Conservation (phyloP, 2,797 vertebrate species). For the Phrynocephalus vlangalii region DNA sequence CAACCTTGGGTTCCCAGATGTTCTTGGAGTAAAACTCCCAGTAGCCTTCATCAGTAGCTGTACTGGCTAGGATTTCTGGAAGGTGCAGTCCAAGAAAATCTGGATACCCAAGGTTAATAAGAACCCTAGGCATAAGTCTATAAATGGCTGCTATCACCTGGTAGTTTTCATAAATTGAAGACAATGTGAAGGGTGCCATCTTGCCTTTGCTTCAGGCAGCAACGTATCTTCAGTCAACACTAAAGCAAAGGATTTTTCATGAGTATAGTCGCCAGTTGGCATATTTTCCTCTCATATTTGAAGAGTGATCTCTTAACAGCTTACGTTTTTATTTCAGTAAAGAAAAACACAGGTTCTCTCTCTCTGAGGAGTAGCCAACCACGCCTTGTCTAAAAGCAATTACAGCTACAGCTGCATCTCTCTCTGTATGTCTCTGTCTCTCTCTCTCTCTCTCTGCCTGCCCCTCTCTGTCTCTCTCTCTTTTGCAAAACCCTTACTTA, state of each 20-base stretch:
- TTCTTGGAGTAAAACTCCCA: too few species aligned
- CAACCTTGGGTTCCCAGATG: too few species aligned
- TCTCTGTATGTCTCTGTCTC: background rate
- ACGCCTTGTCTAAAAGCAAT: slow-evolving; percentile 50
- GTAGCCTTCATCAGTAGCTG: too few species aligned
- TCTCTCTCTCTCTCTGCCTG: too few species aligned
- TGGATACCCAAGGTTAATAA: background rate
- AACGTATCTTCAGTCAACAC: background rate
- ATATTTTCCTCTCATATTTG: background rate
- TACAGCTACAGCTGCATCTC: background rate
- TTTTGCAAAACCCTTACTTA: slow-evolving; percentile 4
- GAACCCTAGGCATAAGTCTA: background rate
- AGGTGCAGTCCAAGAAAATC: background rate
- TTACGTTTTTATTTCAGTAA: slow-evolving; percentile 43
- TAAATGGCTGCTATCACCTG: background rate
- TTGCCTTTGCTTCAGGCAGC: background rate
- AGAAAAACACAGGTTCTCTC: slow-evolving; percentile 52
- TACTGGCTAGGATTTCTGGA: background rate
- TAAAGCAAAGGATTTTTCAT: background rate
- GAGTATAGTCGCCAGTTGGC: background rate
- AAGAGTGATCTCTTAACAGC: slow-evolving; percentile 30
- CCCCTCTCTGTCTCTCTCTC: background rate
- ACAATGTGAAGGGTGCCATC: background rate
- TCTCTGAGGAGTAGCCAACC: slow-evolving; percentile 48
- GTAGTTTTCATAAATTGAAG: background rate